Evolutionary conservation across 2,113 vertebrate species (phyloP).

Genomic region (Aviceda subcristata): DNA sequence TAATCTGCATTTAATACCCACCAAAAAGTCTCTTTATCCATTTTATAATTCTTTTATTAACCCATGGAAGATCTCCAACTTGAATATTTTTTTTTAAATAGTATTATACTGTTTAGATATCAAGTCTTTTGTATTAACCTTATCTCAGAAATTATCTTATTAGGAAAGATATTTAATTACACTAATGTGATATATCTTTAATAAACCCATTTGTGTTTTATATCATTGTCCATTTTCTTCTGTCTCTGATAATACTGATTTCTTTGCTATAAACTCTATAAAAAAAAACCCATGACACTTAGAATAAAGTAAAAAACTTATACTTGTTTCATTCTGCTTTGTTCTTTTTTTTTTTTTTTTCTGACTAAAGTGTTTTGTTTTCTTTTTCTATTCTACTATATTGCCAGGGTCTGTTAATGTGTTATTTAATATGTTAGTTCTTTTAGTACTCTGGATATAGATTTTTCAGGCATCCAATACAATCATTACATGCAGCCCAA

Average conservation of each 20-base stretch:
- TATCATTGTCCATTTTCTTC: background rate
- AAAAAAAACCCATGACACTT: background rate
- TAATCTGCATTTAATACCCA: background rate
- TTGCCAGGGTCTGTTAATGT: background rate
- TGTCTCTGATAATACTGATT: background rate
- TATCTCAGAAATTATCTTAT: background rate
- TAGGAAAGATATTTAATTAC: background rate
- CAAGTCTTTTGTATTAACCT: background rate
- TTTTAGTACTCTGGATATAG: background rate
- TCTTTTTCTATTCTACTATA: background rate
- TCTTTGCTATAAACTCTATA: background rate
- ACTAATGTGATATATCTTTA: background rate
- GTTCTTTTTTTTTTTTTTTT: background rate
- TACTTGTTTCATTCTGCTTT: background rate
- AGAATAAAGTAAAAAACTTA: background rate
- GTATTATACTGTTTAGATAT: background rate
- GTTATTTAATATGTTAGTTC: background rate
- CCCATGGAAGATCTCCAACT: background rate
- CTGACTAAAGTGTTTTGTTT: too few relatives aligned
- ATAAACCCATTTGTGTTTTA: background rate
- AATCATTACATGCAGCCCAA: background rate
- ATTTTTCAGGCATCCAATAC: background rate
- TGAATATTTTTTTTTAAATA: background rate
- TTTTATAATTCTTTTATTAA: background rate
- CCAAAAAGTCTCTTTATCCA: background rate